These are phyloP conservation scores for Pelosia muscerda DNA, from an alignment of 2,888 invertebrate genomes.

Conservation along the genomic window DNA sequence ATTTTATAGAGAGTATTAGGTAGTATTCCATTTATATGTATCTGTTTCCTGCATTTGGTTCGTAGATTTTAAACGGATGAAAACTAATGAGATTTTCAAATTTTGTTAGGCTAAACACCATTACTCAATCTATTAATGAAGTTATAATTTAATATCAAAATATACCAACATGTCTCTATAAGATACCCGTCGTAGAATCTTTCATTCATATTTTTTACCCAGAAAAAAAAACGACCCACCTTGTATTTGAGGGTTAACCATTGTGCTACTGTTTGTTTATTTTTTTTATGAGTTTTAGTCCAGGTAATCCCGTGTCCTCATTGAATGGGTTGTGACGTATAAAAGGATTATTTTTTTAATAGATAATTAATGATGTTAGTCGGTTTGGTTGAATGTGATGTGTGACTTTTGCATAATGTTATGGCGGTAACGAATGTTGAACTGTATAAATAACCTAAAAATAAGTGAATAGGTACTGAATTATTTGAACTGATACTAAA, in stretches of 20 bases:
- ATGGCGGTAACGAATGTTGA: constrained; percentile 15
- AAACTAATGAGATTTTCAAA: background rate
- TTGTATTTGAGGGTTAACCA: constrained; percentile 68
- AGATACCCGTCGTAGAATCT: constrained; percentile 6
- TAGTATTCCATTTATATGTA: too few species aligned
- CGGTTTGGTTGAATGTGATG: constrained; percentile 57
- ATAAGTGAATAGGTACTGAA: background rate
- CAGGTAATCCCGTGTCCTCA: constrained; percentile 84
- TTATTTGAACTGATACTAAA: background rate
- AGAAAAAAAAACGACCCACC: constrained; percentile 61
- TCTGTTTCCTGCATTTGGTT: background rate
- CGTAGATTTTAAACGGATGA: background rate
- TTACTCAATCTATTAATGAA: background rate
- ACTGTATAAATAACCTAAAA: background rate
- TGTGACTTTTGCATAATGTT: constrained; percentile 49
- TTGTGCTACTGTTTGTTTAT: constrained; percentile 76
- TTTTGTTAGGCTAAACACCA: background rate
- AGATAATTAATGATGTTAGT: constrained; percentile 83
- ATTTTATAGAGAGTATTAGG: background rate
- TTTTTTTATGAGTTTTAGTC: constrained; percentile 79
- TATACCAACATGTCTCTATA: background rate
- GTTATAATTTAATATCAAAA: background rate
- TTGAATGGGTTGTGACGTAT: constrained; percentile 81
- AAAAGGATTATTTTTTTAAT: constrained; percentile 84
- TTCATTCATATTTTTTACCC: constrained; percentile 52